A percentile compares a stretch with the other conserved stretches of the same genome.
Evolutionary conservation across 2,888 invertebrate species (phyloP).

Genomic region (Caenorhabditis sp.): DNA sequence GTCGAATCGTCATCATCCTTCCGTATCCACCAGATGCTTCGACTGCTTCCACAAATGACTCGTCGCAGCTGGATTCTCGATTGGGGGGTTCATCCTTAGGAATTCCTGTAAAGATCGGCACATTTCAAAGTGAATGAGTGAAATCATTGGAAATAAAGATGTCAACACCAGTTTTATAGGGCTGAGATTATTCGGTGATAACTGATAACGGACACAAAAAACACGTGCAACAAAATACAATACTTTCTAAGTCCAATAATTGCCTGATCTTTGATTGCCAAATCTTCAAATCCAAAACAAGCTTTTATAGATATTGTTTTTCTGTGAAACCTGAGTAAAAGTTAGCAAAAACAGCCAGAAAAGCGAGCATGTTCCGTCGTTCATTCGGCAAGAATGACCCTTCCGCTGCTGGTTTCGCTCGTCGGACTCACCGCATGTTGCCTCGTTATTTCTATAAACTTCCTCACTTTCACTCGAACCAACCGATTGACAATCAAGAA

Average conservation of each 20-base stretch:
- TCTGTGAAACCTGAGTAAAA: constrained; percentile 15
- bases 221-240: constrained; percentile 22
- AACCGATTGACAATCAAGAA: constrained; percentile 21
- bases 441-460: constrained; percentile 39
- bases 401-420: constrained; percentile 38
- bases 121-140: neutral
- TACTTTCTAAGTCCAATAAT: neutral
- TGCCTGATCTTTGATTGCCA: neutral
- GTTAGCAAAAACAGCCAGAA: neutral
- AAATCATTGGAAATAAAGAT: neutral
- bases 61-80: constrained; percentile 23
- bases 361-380: neutral
- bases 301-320: constrained; percentile 17
- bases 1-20: constrained; percentile 60
- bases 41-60: constrained; percentile 53
- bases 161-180: neutral
- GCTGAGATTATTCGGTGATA: neutral
- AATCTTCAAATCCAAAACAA: neutral
- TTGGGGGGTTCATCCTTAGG: no score
- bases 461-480: constrained; percentile 28
- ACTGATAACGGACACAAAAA: constrained; percentile 13
- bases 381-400: constrained; percentile 29
- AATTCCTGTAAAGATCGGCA: neutral
- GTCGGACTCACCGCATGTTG: constrained; percentile 41
- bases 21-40: constrained; percentile 53